A percentile compares a stretch with the other conserved stretches of the same genome.
Conservation (phyloP, 2,888 invertebrate genomes). For the Exocentrus adspersus region DNA sequence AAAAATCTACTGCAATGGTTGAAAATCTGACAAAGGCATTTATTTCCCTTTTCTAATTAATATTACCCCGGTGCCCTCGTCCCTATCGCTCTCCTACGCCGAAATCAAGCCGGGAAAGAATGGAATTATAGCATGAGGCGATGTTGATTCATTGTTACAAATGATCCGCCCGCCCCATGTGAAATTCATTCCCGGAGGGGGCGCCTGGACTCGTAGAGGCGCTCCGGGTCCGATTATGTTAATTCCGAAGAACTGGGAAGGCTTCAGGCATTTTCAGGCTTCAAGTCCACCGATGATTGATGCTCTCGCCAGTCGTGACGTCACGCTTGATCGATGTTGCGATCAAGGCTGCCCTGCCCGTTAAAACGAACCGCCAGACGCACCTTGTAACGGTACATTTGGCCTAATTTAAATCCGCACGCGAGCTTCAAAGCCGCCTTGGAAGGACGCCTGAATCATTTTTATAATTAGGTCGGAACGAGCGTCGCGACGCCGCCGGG, state of each 20-base stretch:
- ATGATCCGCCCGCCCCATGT: constrained; percentile 3
- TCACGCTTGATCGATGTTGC: constrained; percentile 27
- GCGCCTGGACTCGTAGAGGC: background rate
- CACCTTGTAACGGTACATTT: constrained; percentile 20
- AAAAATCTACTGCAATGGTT: too few relatives aligned
- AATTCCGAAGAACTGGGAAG: constrained; percentile 9
- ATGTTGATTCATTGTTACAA: constrained; percentile 14
- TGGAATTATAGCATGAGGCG: background rate
- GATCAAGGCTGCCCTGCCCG: constrained; percentile 14
- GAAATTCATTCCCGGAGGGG: constrained; percentile 2
- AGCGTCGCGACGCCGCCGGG: background rate
- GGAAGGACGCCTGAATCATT: constrained; percentile 6
- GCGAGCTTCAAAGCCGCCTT: constrained; percentile 9
- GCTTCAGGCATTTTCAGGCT: too few relatives aligned
- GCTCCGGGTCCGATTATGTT: constrained; percentile 7
- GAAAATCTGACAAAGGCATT: too few relatives aligned
- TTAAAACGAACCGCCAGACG: constrained; percentile 20
- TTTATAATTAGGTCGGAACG: background rate
- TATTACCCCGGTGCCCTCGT: background rate
- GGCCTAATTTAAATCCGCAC: constrained; percentile 19
- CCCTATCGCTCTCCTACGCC: background rate
- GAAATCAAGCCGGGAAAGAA: background rate
- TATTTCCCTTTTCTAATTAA: background rate
- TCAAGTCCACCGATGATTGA: constrained; percentile 23
- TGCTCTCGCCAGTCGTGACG: constrained; percentile 22